These are phyloP conservation scores for Automeris io DNA, from an alignment of 2,888 invertebrate genomes.

Conservation along the genomic window DNA sequence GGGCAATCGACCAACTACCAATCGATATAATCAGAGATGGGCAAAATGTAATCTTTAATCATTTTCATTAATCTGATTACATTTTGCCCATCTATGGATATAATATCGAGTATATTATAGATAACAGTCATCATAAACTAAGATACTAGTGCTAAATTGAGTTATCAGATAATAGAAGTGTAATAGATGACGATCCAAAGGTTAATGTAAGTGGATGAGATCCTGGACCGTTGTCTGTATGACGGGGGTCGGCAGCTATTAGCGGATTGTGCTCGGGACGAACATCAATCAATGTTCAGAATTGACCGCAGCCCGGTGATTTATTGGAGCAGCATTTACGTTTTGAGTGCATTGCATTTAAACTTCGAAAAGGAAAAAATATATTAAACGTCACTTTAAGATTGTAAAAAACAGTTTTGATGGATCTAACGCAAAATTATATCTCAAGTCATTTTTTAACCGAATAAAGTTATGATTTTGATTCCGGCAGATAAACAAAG, in stretches of 20 bases:
- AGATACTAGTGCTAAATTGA: not conserved
- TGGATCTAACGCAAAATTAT: too few species aligned
- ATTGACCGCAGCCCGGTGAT: conserved; percentile 24
- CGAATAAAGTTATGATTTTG: too few species aligned
- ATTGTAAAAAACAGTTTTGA: too few species aligned
- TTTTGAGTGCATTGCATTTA: conserved; percentile 25
- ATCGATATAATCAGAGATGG: too few species aligned
- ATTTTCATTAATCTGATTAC: too few species aligned
- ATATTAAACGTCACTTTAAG: not conserved
- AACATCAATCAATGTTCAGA: conserved; percentile 29
- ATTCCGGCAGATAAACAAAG: too few species aligned
- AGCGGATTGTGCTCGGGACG: conserved; percentile 11
- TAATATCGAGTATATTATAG: too few species aligned
- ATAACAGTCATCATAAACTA: too few species aligned
- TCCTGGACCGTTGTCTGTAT: conserved; percentile 1
- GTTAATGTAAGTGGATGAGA: not conserved
- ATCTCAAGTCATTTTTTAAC: too few species aligned
- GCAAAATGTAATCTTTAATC: too few species aligned
- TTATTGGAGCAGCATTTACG: conserved; percentile 19
- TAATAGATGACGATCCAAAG: not conserved
- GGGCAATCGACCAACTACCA: too few species aligned
- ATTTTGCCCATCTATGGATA: too few species aligned
- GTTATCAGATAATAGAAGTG: not conserved
- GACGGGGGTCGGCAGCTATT: conserved; percentile 1
- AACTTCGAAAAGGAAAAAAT: not conserved